A percentile compares a stretch with the other conserved stretches of the same genome.
Conservation (phyloP, 2,888 invertebrate species). For the Xylota segnis region DNA sequence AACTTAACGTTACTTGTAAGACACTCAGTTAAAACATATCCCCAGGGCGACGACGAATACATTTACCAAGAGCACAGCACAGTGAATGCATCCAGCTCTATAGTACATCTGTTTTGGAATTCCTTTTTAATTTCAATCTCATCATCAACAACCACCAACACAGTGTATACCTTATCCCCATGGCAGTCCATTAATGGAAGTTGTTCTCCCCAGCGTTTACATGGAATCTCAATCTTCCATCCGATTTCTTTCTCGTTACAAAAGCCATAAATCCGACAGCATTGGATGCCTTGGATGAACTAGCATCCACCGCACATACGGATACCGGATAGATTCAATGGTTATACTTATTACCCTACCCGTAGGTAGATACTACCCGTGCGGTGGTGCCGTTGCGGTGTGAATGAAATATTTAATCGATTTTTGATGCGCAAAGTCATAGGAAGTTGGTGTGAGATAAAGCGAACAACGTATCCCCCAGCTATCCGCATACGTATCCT, state of each 20-base stretch:
- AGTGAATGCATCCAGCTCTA: background rate
- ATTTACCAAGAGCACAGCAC: constrained; percentile 8
- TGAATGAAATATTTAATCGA: constrained; percentile 71
- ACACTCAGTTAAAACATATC: constrained; percentile 4
- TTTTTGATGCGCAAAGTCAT: constrained; percentile 74
- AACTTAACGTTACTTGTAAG: background rate
- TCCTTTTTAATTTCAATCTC: constrained; percentile 10
- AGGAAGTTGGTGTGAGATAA: constrained; percentile 61
- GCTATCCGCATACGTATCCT: constrained; percentile 18
- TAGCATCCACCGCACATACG: constrained; percentile 34
- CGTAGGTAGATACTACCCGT: background rate
- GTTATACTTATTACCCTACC: constrained; percentile 17
- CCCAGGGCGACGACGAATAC: constrained; percentile 11
- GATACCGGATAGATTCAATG: constrained; percentile 19
- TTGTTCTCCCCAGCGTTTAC: constrained; percentile 43
- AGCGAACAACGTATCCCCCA: constrained; percentile 29
- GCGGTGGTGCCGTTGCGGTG: constrained; percentile 13
- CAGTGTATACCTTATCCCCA: background rate
- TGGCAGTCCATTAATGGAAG: constrained; percentile 39
- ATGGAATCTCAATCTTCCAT: constrained; percentile 50
- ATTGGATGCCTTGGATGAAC: constrained; percentile 45
- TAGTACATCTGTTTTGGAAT: constrained; percentile 18
- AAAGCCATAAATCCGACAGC: constrained; percentile 52
- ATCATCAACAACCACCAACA: background rate
- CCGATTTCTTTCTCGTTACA: constrained; percentile 54